Conservation (phyloP, 2,113 vertebrate species). For the Sapayoa aenigma region DNA sequence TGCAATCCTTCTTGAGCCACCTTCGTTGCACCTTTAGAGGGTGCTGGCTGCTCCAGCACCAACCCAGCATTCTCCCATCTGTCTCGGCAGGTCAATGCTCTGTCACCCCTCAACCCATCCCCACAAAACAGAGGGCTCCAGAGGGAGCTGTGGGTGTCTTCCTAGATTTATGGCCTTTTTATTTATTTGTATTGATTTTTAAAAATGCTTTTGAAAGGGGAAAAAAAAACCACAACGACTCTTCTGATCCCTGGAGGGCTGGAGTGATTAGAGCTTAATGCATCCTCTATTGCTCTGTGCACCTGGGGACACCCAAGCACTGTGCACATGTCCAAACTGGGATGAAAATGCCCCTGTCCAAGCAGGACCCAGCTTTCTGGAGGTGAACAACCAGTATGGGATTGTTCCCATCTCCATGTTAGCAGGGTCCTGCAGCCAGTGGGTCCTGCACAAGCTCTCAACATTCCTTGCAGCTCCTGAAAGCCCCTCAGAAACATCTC, state of each 20-base stretch:
- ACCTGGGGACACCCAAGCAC: neutral
- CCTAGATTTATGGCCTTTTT: slow-evolving; percentile 52
- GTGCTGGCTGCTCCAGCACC: slow-evolving; percentile 25
- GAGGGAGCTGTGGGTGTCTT: neutral
- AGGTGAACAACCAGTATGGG: neutral
- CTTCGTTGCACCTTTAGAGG: slow-evolving; percentile 34
- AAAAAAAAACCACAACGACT: neutral
- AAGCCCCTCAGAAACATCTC: neutral
- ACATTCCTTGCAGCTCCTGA: neutral
- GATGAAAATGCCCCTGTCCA: neutral
- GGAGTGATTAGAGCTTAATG: slow-evolving; percentile 1
- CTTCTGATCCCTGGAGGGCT: neutral
- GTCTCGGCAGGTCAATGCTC: slow-evolving; percentile 26
- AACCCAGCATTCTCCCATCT: slow-evolving; percentile 27
- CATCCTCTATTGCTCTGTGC: rapidly evolving
- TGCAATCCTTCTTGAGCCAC: neutral
- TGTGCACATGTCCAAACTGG: neutral
- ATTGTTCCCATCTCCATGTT: rapidly evolving
- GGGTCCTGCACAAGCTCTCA: neutral
- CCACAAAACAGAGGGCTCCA: neutral
- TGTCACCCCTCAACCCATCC: slow-evolving; percentile 24
- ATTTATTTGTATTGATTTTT: slow-evolving; percentile 50
- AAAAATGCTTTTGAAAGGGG: neutral
- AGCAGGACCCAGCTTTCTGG: neutral
- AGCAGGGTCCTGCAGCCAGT: neutral